Evolutionary conservation across 2,888 invertebrate species (phyloP), one percentile per base, ranked within the genome.

Genomic region (Opisthograptis luteolata): DNA sequence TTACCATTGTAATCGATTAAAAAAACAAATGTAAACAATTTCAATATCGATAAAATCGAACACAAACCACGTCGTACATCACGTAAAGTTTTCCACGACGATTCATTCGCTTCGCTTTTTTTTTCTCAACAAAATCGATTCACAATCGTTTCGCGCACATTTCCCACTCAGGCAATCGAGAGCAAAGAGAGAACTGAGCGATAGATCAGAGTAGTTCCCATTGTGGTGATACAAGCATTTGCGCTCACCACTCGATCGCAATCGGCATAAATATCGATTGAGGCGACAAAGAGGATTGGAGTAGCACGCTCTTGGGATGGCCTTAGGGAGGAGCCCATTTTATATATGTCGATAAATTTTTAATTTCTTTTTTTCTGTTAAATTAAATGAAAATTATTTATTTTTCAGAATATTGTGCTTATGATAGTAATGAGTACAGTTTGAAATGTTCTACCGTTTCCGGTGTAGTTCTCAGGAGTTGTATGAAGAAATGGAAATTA

Each of bases 241-340:
- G 81, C 84, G 81, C 81, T 87, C 83, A 82, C 77, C 60, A 58
- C 60, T 43, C 66, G 70, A 75, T 76, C 73, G 73, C 54, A 64
- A 69, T 76, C 67, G 73, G 69, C 76, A 77, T 81, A 76, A 74
- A 73, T 79, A 87, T 86, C 83, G 86, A 81, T 83, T 79, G 74
- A 70, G 60, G 44, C 60, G 64, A 76, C 78, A 81, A 82, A 82
- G 78, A 75, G 81, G 80, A 84, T 81, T 79, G 79, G 32, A 66
- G 62, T 71, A 68, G 75, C 71, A 68, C 64, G 73, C 81, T 79
- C 79, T 63, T 55, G 81, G 80, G 81, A 78, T 63, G 37, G 37
- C n/a, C n/a, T n/a, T 76, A 80, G 81, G 64, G 74, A 45, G 52
- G 70, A 37, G 37, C 47, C 1, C 3, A 14, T 8, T n/a, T 10